Evolutionary conservation across 2,797 vertebrate species (phyloP), one percentile per base, ranked within the genome.

Genomic region (Sebastes vulpes): DNA sequence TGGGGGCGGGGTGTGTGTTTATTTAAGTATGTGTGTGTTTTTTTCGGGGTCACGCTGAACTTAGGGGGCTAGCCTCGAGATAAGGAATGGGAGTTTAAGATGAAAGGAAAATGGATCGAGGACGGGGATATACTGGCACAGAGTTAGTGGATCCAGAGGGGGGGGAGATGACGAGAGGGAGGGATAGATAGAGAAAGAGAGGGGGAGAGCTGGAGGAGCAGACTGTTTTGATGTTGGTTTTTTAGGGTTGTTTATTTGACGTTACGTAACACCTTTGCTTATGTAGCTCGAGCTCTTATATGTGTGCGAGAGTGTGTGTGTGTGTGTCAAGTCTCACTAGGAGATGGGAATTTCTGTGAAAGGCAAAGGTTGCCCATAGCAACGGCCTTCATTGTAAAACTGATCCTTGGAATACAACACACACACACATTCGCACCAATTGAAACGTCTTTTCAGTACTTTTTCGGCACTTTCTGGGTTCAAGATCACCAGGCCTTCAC

Each of bases 301-400:
- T 16, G 28, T 74, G 57, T 72, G 68, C 42, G 71, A 48, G 32
- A n/a, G 74, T 61, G 52, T 53, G 38, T 20, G 52, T 59, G 72
- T 77, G 77, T 79, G 75, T 80, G 73, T 79, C 32, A 80, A 79
- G 81, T 85, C 87, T 92, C 83, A 79, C 81, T 75, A 64, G 84
- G 89, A 90, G 82, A 95, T 42, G 89, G 92, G 93, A 94, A 94
- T 94, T 94, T 96, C 86, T 93, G 91, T 94, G 91, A 93, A 93
- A 94, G 89, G 90, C 89, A 90, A 91, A 92, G 87, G 94, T 95
- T 95, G 90, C 95, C 94, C 94, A 83, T 96, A 94, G 96, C 95
- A 96, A 96, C 95, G 42, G 92, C 79, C 92, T 88, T 95, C 87
- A 93, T 94, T 92, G 90, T 94, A 89, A 93, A 94, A 93, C 82